These are phyloP conservation scores for Raphicerus campestris DNA, from an alignment of 2,113 vertebrate species.

Conservation along the genomic window DNA sequence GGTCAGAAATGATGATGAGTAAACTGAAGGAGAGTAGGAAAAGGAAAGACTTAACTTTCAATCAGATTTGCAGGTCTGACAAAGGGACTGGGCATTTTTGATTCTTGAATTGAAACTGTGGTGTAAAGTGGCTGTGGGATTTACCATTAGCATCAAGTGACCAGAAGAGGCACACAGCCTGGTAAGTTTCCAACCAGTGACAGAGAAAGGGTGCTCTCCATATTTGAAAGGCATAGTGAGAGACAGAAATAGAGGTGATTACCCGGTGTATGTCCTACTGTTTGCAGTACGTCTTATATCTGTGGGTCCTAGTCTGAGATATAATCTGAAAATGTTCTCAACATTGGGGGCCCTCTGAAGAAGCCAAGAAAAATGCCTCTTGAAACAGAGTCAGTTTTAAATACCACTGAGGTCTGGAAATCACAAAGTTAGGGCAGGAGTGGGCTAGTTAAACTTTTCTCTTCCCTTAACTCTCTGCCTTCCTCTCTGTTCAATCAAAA, in stretches of 20 bases:
- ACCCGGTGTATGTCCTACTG: not conserved
- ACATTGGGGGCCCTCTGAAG: not conserved
- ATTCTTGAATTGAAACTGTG: not conserved
- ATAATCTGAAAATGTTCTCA: not conserved
- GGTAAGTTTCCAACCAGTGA: not conserved
- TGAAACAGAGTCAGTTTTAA: not conserved
- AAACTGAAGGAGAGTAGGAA: not conserved
- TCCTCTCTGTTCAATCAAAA: not conserved
- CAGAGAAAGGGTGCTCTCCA: not conserved
- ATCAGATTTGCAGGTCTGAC: not conserved
- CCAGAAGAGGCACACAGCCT: not conserved
- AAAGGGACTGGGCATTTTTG: not conserved
- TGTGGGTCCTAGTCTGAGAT: not conserved
- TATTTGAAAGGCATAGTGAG: not conserved
- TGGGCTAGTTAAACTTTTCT: not conserved
- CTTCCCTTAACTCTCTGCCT: not conserved
- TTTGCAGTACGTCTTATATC: not conserved
- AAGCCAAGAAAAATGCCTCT: not conserved
- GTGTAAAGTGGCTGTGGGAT: not conserved
- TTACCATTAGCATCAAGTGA: not conserved
- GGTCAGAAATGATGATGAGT: not conserved
- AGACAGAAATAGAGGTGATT: not conserved
- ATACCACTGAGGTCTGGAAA: not conserved
- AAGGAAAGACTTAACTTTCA: not conserved
- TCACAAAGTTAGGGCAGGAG: not conserved